phyloP scores from a whole-genome alignment of 2,113 vertebrate species.

The Clupea harengus region DNA sequence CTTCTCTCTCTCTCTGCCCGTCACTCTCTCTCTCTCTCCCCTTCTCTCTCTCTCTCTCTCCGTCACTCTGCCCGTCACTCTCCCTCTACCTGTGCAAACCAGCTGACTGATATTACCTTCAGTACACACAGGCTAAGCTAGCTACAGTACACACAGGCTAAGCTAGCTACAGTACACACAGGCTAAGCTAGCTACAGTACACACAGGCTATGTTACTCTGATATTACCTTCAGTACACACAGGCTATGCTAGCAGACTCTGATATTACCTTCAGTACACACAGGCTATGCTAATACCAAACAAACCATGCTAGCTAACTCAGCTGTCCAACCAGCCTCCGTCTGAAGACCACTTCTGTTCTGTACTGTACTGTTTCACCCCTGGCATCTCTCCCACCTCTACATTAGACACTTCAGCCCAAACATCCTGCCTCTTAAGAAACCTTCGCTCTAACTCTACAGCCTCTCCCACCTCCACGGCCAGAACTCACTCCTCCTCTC shows the following conservation, averaged over 20 bases:
- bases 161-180: background rate
- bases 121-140: background rate
- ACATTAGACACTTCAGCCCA: background rate
- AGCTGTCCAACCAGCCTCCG: background rate
- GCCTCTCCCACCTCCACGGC: too few species aligned
- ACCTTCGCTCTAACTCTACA: too few species aligned
- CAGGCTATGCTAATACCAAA: background rate
- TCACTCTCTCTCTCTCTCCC: background rate
- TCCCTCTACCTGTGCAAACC: background rate
- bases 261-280: background rate
- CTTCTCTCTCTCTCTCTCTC: background rate
- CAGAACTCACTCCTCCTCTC: too few species aligned
- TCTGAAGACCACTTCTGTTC: background rate
- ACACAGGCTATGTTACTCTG: too few species aligned
- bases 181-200: too few species aligned
- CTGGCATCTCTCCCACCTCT: background rate
- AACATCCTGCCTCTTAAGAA: too few species aligned
- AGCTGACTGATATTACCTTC: background rate
- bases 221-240: background rate
- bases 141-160: background rate
- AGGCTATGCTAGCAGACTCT: background rate
- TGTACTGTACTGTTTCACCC: background rate
- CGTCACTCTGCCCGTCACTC: background rate
- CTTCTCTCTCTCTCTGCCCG: background rate
- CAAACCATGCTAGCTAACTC: background rate